Base-by-base conservation (phyloP, 2,113 vertebrate genomes). In the Otocyon megalotis region DNA sequence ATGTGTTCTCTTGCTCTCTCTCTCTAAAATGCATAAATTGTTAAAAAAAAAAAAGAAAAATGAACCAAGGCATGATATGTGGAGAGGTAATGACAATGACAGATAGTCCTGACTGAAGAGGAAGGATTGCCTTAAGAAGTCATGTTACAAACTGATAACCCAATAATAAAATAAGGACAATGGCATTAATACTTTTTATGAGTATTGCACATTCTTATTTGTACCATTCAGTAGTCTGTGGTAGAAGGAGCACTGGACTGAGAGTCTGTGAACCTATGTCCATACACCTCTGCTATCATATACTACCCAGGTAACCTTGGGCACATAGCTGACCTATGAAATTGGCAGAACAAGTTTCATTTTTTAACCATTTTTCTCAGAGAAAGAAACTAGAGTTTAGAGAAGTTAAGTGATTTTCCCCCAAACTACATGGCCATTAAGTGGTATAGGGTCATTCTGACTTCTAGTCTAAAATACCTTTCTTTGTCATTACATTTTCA, bases 401-500 rank as follows among this genome's bases (percentile, higher is more conserved):
- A 67, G 32, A 97, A 93, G 32, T 56, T 20, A 92, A 77, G 22
- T 83, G 22, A 89, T 62, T 93, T 83, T 2, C 20, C 32, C 37
- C 48, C 12, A 90, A 67, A 77, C 4, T 63, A 74, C 22, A 35
- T 83, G 48, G 16, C 6, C 32, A 48, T 54, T 81, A 50, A 26
- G 5, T 71, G 7, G 28, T 79, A 85, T 92, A 50, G 8, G 9
- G 17, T 77, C 58, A 85, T 93, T 96, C 54, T 86, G 56, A 85
- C 58, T 93, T 96, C n/a, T 14, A 67, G 1, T 77, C 26, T 96
- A 85, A 96, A 91, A 50, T 74, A 60, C 4, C 54, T 62, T 81
- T 10, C 48, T 94, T 86, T 88, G 5, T 81, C 35, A 88, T 88
- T 93, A 67, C 8, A 71, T 88, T 93, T 92, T 8, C 53, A 89